phyloP scores from a whole-genome alignment of 2,888 invertebrate species.

The Cerastis leucographa region DNA sequence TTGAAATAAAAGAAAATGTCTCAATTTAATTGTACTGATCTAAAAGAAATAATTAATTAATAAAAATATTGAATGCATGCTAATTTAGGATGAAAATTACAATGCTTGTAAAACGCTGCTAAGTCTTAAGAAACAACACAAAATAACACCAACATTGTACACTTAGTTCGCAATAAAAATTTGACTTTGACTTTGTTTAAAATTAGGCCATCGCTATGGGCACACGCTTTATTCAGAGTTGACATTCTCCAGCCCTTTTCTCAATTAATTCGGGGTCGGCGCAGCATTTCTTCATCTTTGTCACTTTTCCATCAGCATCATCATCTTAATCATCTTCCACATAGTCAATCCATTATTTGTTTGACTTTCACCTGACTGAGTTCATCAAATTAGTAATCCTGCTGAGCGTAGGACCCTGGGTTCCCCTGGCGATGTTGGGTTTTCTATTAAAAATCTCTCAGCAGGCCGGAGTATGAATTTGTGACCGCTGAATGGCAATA shows the following conservation, averaged over 20 bases:
- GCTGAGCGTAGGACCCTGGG: background rate
- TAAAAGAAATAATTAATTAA: no score
- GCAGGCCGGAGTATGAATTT: background rate
- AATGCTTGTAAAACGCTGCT: no score
- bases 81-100: no score
- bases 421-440: background rate
- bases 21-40: no score
- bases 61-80: no score
- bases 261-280: background rate
- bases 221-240: background rate
- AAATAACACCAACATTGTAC: no score
- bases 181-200: no score
- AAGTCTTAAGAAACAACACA: no score
- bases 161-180: no score
- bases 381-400: background rate
- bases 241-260: background rate
- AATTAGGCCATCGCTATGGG: constrained; percentile 6
- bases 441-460: background rate
- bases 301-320: background rate
- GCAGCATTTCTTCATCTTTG: background rate
- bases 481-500: background rate
- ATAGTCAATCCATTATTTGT: background rate
- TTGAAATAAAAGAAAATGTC: no score
- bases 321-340: background rate
- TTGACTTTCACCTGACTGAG: background rate